Percentiles rank a stretch among this genome's conserved stretches.
Conservation (phyloP, 2,888 invertebrate genomes). For the Crossocerus cetratus region DNA sequence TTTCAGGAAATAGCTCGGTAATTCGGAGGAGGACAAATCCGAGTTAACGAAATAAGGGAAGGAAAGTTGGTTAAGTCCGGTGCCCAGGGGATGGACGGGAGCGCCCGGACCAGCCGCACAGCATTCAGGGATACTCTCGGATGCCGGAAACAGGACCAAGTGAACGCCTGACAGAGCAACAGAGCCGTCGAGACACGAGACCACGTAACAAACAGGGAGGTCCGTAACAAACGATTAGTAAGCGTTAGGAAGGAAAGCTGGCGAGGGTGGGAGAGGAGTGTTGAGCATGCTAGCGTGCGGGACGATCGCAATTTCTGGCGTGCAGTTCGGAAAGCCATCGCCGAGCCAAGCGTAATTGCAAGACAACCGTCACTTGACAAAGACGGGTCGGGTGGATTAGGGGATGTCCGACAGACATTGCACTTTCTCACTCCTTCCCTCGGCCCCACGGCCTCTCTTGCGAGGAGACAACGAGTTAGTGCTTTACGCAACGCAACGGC, state of each 20-base stretch:
- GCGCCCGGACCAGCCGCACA: too few species aligned
- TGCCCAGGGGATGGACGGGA: background rate
- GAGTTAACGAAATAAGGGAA: slow-evolving; percentile 21
- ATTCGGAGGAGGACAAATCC: slow-evolving; percentile 11
- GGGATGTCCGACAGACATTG: slow-evolving; percentile 4
- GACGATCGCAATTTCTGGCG: slow-evolving; percentile 31
- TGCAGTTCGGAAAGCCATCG: slow-evolving; percentile 45
- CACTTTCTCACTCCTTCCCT: background rate
- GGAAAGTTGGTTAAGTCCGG: background rate
- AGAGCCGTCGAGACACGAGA: too few species aligned
- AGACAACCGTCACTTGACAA: slow-evolving; percentile 47
- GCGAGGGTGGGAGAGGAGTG: slow-evolving; percentile 42
- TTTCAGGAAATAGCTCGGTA: slow-evolving; percentile 23
- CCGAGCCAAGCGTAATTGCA: slow-evolving; percentile 34
- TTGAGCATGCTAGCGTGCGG: slow-evolving; percentile 11
- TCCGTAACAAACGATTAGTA: background rate
- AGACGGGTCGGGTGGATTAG: slow-evolving; percentile 40
- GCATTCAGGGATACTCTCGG: too few species aligned
- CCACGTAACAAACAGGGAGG: too few species aligned
- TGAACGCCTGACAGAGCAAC: too few species aligned
- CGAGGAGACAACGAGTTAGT: slow-evolving; percentile 30
- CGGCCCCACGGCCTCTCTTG: too few species aligned
- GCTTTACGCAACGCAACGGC: slow-evolving; percentile 52
- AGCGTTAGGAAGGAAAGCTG: slow-evolving; percentile 21
- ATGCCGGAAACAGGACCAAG: too few species aligned